Evolutionary conservation across 2,888 invertebrate species (phyloP).

Genomic region (Tachina grossa): DNA sequence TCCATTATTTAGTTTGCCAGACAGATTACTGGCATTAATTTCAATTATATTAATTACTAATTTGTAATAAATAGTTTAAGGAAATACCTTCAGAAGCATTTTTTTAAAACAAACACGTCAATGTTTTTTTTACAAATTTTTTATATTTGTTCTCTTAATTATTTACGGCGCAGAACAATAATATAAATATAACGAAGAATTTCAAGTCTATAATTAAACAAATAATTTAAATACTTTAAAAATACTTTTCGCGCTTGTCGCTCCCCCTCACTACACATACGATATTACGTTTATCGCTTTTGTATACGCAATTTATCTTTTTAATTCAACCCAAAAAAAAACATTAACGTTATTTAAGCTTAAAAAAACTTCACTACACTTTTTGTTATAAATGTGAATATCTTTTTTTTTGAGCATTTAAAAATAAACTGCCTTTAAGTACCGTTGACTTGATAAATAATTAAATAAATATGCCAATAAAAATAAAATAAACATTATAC

Average conservation of each 20-base stretch:
- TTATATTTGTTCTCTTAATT: background rate
- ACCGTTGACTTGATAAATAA: constrained; percentile 33
- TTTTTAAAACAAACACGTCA: background rate
- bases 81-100: background rate
- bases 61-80: constrained; percentile 6
- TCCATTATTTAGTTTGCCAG: background rate
- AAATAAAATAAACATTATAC: constrained; percentile 25
- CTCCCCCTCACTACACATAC: background rate
- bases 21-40: constrained; percentile 3
- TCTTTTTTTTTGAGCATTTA: background rate
- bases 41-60: constrained; percentile 18
- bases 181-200: background rate
- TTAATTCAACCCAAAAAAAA: background rate
- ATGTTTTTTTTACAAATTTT: background rate
- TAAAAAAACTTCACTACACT: constrained; percentile 32
- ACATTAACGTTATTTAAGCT: constrained; percentile 18
- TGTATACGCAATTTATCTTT: background rate
- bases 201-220: background rate
- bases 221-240: constrained; percentile 27
- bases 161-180: background rate
- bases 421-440: constrained; percentile 51
- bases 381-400: constrained; percentile 17
- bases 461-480: constrained; percentile 26
- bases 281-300: background rate
- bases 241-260: background rate